A percentile compares a stretch with the other conserved stretches of the same genome.
phyloP scores from a whole-genome alignment of 2,888 invertebrate genomes.

The Cantharis rufa region DNA sequence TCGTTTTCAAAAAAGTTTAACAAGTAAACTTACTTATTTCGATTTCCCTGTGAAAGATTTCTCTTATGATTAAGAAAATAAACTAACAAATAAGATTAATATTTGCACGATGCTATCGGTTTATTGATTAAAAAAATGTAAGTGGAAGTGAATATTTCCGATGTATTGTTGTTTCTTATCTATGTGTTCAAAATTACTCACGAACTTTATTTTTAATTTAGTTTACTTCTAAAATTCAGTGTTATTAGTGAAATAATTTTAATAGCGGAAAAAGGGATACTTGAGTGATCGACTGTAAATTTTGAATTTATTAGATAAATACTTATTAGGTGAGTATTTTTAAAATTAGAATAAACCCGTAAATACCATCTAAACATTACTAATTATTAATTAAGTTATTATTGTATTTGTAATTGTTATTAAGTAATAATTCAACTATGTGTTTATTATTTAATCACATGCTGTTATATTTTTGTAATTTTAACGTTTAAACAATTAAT shows the following conservation, averaged over 20 bases:
- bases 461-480: no score
- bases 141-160: not conserved
- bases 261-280: not conserved
- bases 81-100: not conserved
- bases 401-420: no score
- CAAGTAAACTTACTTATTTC: no score
- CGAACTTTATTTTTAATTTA: not conserved
- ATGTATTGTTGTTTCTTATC: not conserved
- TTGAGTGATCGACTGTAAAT: no score
- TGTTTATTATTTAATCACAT: no score
- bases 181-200: not conserved
- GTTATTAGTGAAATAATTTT: not conserved
- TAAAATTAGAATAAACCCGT: no score
- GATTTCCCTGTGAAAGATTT: not conserved
- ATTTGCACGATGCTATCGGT: not conserved
- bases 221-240: not conserved
- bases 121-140: not conserved
- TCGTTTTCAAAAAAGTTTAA: no score
- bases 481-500: no score
- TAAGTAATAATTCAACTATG: no score
- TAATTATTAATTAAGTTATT: no score
- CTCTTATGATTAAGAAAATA: not conserved
- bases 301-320: not conserved
- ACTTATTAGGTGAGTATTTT: no score
- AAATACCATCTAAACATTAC: no score